These are phyloP conservation scores for Cherax quadricarinatus DNA, from an alignment of 1,140 invertebrate species.

Conservation along the genomic window DNA sequence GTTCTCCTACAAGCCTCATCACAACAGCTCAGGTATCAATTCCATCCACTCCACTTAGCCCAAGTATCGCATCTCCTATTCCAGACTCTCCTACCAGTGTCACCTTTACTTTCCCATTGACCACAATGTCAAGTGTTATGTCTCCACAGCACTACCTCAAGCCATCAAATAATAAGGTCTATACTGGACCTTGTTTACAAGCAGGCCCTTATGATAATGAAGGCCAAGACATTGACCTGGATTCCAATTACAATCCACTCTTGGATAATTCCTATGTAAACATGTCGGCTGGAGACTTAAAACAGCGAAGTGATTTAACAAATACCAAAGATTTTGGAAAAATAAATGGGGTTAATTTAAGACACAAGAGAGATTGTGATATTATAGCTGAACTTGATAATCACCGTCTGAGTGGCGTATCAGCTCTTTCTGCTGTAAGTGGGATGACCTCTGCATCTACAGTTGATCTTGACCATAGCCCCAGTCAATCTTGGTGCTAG, in stretches of 20 bases:
- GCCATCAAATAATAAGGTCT: constrained; percentile 50
- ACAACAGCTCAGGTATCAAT: constrained; percentile 21
- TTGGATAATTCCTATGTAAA: constrained; percentile 45
- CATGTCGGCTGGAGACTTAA: constrained; percentile 37
- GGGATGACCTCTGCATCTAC: constrained; percentile 61
- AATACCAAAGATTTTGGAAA: constrained; percentile 15
- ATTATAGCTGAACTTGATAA: constrained; percentile 35
- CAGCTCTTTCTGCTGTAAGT: constrained; percentile 58
- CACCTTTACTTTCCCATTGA: constrained; percentile 63
- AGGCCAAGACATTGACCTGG: background rate
- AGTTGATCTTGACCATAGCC: constrained; percentile 50
- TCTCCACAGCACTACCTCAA: constrained; percentile 63
- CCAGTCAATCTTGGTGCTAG: constrained; percentile 73
- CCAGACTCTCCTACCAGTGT: constrained; percentile 61
- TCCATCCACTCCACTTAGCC: constrained; percentile 28
- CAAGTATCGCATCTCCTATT: constrained; percentile 29
- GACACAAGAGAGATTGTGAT: constrained; percentile 32
- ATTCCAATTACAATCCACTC: background rate
- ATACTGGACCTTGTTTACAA: background rate
- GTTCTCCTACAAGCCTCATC: background rate
- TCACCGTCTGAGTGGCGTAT: constrained; percentile 56
- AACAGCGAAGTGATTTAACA: background rate
- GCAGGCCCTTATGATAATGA: background rate
- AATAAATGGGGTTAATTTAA: constrained; percentile 44
- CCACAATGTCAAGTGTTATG: background rate